Base-by-base conservation (phyloP, 92 coral and sea anemone genomes). In the Palythoa caribaeorum region DNA sequence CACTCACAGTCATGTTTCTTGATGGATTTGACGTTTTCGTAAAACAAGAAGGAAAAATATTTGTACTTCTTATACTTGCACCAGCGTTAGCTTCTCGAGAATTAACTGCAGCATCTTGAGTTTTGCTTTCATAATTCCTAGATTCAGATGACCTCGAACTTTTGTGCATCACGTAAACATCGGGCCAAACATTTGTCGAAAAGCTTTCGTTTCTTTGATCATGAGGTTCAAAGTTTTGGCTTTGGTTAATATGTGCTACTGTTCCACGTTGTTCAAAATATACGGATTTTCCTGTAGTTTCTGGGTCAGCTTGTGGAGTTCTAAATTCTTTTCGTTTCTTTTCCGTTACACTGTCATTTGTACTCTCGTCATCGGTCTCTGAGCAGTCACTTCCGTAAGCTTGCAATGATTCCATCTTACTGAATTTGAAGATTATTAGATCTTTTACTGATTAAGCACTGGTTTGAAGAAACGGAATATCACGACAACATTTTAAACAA, bases 331-430 rank as follows among this genome's bases (percentile, higher is more conserved):
- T 68, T 68, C 10, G 37, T 71, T 71, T 37, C 1, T 40, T 37
- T 36, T 12, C 50, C 50, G 39, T 37, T 36, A 39, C 54, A 14
- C 39, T 17, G 9, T 39, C 50, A 21, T 12, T 28, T 28, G 28
- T 9, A 73, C 3, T 9, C 13, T 73, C 78, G 20, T 37, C 15
- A 37, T 73, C 19, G 53, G 55, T 14, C 3, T 73, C 78, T 39
- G 78, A 73, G 38, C 78, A 40, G 21, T 73, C 78, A 73, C 78
- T 73, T 0, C 13, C 78, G 38, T 73, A 73, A 73, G 39, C 54
- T 39, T 73, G 78, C 35, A 73, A 14, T 3, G 78, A 73, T 73
- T 73, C 78, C 78, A 73, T 73, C 12, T 73, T 17, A 44, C 6
- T 44, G 50, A 44, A 44, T 44, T 44, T 44, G 7, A 44, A 44